Evolutionary conservation across 2,797 vertebrate species (phyloP).

Genomic region (Pempheris klunzingeri): DNA sequence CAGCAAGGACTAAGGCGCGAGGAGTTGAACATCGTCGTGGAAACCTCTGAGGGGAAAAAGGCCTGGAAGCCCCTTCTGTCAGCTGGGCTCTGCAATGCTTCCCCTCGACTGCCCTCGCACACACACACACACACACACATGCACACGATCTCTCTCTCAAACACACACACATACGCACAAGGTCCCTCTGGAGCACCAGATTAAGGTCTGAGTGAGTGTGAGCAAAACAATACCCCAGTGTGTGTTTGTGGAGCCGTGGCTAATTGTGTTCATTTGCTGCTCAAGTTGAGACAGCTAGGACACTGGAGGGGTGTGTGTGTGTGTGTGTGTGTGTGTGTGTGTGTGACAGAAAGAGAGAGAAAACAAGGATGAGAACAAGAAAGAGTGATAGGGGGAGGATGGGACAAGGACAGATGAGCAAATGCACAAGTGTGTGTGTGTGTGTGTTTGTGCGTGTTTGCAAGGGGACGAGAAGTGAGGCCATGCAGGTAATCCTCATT

Average conservation of each 20-base stretch:
- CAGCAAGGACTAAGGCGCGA: slow-evolving; percentile 79
- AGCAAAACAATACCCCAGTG: slow-evolving; percentile 88
- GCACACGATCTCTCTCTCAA: slow-evolving; percentile 32
- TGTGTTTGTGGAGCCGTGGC: slow-evolving; percentile 83
- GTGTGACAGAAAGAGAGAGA: slow-evolving; percentile 38
- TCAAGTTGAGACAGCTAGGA: slow-evolving; percentile 83
- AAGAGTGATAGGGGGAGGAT: slow-evolving; percentile 58
- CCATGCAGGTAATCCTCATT: slow-evolving; percentile 86
- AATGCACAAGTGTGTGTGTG: slow-evolving; percentile 47
- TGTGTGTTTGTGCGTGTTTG: slow-evolving; percentile 55
- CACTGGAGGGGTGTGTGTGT: slow-evolving; percentile 73
- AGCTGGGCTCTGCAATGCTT: slow-evolving; percentile 80
- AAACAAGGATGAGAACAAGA: slow-evolving; percentile 72
- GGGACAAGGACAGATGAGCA: slow-evolving; percentile 69
- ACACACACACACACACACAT: slow-evolving; percentile 42
- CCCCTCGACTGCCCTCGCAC: slow-evolving; percentile 74
- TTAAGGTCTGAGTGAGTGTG: slow-evolving; percentile 85
- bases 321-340: slow-evolving; percentile 56
- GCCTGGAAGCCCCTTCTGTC: slow-evolving; percentile 84
- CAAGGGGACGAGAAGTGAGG: slow-evolving; percentile 66
- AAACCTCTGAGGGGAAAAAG: slow-evolving; percentile 81
- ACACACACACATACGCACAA: slow-evolving; percentile 52
- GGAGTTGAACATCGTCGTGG: slow-evolving; percentile 81
- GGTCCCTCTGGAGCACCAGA: slow-evolving; percentile 79
- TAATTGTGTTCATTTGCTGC: slow-evolving; percentile 91